Conservation (phyloP, 2,797 vertebrate genomes). For the Chromis chromis region DNA sequence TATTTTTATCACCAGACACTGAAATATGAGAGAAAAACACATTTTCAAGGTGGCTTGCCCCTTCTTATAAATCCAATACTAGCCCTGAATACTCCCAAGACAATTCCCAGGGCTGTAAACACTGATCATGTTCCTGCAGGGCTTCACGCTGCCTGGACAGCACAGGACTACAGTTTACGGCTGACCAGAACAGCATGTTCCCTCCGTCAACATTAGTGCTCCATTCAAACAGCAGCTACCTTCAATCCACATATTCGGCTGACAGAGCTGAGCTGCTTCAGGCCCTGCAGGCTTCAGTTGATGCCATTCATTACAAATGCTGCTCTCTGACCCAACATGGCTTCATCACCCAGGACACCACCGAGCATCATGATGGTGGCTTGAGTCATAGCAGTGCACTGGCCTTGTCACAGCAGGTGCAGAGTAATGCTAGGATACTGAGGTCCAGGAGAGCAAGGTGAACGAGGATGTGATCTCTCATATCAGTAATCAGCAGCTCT, state of each 20-base stretch:
- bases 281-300: conserved; percentile 20
- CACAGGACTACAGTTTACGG: conserved; percentile 17
- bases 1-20: not conserved
- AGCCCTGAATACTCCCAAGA: not conserved
- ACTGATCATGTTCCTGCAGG: conserved; percentile 12
- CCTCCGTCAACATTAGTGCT: conserved; percentile 17
- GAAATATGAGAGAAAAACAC: not conserved
- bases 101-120: not conserved
- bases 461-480: not conserved
- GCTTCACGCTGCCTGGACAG: conserved; percentile 13
- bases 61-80: conserved; percentile 4
- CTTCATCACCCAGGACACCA: conserved; percentile 16
- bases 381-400: not conserved
- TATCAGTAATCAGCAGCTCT: not conserved
- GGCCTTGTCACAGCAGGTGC: conserved; percentile 1
- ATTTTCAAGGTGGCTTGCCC: not conserved
- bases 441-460: not conserved
- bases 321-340: conserved; percentile 7
- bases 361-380: conserved; percentile 19
- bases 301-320: conserved; percentile 22
- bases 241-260: conserved; percentile 29
- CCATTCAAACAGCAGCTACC: conserved; percentile 35
- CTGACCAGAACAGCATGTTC: conserved; percentile 63
- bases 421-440: not conserved
- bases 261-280: conserved; percentile 26